Conservation (phyloP, 2,888 invertebrate species). For the Chymomyza caudatula region DNA sequence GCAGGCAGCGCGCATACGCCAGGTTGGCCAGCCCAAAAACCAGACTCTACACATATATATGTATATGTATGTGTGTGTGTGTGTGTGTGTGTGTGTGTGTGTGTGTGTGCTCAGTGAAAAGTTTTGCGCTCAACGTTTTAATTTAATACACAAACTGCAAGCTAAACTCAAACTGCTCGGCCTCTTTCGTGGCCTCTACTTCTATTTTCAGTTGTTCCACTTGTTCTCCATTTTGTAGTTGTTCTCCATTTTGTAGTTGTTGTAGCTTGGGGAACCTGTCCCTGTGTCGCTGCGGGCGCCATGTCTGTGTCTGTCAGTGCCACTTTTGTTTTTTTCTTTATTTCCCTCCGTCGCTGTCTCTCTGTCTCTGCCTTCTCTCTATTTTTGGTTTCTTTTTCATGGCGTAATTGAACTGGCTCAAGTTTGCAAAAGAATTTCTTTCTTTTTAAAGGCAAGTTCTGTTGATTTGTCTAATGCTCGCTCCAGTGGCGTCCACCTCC, state of each 20-base stretch:
- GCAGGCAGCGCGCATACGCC: slow-evolving; percentile 46
- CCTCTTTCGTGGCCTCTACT: not conserved
- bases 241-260: not conserved
- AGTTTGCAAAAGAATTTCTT: not conserved
- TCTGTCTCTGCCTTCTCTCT: slow-evolving; percentile 30
- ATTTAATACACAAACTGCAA: slow-evolving; percentile 70
- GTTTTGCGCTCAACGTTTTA: slow-evolving; percentile 64
- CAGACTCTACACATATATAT: not conserved
- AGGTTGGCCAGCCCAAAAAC: slow-evolving; percentile 28
- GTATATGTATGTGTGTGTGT: slow-evolving; percentile 3
- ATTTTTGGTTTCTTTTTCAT: not conserved
- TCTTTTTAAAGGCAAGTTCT: not conserved
- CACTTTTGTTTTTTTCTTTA: not conserved
- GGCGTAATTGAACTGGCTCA: not conserved
- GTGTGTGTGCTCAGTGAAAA: slow-evolving; percentile 32
- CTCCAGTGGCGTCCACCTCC: not conserved
- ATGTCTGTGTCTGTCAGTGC: not conserved
- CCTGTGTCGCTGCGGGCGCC: slow-evolving; percentile 17
- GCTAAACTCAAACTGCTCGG: slow-evolving; percentile 6
- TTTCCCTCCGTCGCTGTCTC: not conserved
- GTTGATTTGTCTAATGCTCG: not conserved
- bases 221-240: not conserved
- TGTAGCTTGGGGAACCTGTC: not conserved
- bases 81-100: slow-evolving; percentile 6
- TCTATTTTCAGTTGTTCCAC: not conserved